These are phyloP conservation scores for Hippopotamyrus pictus DNA, from an alignment of 2,797 vertebrate species.

Conservation along the genomic window DNA sequence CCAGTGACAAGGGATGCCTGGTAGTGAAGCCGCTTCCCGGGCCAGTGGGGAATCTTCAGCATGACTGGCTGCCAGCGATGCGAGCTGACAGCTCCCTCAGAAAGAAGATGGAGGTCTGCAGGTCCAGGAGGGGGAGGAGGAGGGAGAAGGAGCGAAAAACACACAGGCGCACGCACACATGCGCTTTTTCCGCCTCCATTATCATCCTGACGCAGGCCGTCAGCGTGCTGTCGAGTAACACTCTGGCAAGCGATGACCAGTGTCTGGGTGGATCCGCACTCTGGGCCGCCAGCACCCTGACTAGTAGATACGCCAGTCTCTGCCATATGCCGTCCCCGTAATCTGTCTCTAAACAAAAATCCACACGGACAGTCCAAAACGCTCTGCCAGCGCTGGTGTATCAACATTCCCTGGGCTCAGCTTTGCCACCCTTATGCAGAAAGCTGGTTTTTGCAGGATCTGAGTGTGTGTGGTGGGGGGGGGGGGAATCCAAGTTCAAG, in stretches of 20 bases:
- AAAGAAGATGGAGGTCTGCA: conserved; percentile 44
- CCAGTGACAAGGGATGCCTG: conserved; percentile 89
- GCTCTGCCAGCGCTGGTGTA: conserved; percentile 54
- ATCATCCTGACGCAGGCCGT: conserved; percentile 54
- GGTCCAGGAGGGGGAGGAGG: conserved; percentile 37
- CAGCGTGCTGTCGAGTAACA: conserved; percentile 38
- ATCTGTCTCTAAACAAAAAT: conserved; percentile 57
- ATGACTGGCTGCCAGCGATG: conserved; percentile 75
- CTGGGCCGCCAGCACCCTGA: conserved; percentile 38
- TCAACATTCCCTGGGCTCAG: conserved; percentile 47
- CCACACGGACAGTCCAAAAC: conserved; percentile 57
- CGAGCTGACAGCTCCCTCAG: conserved; percentile 71
- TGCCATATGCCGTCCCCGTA: conserved; percentile 63
- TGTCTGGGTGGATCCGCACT: conserved; percentile 27
- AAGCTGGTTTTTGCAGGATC: conserved; percentile 10
- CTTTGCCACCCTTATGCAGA: conserved; percentile 15
- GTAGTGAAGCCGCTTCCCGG: conserved; percentile 77
- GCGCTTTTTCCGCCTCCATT: conserved; percentile 45
- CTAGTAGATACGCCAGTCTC: conserved; percentile 52
- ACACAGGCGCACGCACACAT: not conserved
- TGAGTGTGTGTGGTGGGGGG: not conserved
- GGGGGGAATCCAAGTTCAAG: not conserved
- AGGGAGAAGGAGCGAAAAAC: conserved; percentile 33
- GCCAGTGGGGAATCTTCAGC: conserved; percentile 88
- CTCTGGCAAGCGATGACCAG: conserved; percentile 37